Conservation (phyloP, 2,797 vertebrate genomes). For the Myotis planiceps region DNA sequence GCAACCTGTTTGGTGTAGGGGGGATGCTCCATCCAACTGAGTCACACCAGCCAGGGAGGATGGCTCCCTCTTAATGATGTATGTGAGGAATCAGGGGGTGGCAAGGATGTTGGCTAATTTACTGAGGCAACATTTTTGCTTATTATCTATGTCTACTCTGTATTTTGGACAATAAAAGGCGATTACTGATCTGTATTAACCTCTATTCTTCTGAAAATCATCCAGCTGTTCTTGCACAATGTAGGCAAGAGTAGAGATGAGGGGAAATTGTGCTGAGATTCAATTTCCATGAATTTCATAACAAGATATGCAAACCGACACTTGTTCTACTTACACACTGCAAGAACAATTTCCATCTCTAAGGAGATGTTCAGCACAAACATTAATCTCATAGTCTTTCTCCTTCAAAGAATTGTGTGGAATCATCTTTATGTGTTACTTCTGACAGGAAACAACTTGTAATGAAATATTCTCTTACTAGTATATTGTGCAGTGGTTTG, state of each 20-base stretch:
- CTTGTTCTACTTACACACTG: neutral
- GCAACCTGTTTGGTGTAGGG: neutral
- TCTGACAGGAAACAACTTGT: neutral
- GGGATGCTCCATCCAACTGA: too few species aligned
- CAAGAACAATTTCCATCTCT: slow-evolving; percentile 22
- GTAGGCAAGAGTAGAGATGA: neutral
- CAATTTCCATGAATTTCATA: neutral
- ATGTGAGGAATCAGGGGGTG: neutral
- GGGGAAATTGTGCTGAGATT: neutral
- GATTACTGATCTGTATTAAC: neutral
- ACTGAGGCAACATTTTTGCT: neutral
- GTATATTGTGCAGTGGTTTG: neutral
- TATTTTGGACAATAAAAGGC: neutral
- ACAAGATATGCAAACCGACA: neutral
- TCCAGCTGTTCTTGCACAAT: neutral
- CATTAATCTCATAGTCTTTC: neutral
- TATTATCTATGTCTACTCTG: neutral
- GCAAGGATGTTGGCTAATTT: neutral
- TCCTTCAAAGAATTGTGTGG: neutral
- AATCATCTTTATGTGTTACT: neutral
- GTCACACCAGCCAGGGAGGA: too few species aligned
- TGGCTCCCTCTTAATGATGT: neutral
- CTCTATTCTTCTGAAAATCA: neutral
- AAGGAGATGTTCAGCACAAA: neutral
- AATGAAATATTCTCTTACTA: neutral